Percentiles rank a stretch among this genome's conserved stretches.
phyloP scores from a whole-genome alignment of 2,113 vertebrate species.

The Scalopus aquaticus region DNA sequence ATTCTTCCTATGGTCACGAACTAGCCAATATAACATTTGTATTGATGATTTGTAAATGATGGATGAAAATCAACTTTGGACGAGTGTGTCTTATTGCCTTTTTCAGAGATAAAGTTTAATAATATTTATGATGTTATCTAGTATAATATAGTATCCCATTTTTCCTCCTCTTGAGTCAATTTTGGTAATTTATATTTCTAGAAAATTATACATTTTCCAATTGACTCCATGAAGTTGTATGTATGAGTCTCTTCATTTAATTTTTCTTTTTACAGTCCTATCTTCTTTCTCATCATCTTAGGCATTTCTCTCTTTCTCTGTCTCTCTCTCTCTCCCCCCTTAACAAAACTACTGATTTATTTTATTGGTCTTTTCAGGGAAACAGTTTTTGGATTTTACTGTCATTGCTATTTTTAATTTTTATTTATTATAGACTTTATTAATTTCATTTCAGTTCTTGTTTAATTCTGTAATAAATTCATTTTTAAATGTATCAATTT shows the following conservation, averaged over 20 bases:
- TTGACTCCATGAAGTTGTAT: not conserved
- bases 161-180: conserved; percentile 14
- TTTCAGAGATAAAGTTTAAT: conserved; percentile 24
- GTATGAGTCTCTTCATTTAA: not conserved
- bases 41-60: not conserved
- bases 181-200: not conserved
- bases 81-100: not conserved
- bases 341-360: not conserved
- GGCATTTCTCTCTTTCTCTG: not conserved
- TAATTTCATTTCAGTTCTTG: not conserved
- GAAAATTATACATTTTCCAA: conserved; percentile 28
- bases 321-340: accelerated
- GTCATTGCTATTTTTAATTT: not conserved
- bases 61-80: conserved; percentile 28
- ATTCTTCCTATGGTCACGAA: not conserved
- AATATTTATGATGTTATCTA: not conserved
- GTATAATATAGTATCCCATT: not conserved
- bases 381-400: not conserved
- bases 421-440: conserved; percentile 1
- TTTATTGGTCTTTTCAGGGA: not conserved
- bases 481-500: conserved; percentile 23
- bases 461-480: not conserved
- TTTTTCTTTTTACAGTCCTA: not conserved
- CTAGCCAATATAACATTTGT: not conserved
- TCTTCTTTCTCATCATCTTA: not conserved